Percentiles rank a stretch among this genome's conserved stretches.
Evolutionary conservation across 1,140 invertebrate species (phyloP).

Genomic region (Neodiprion pinetum): DNA sequence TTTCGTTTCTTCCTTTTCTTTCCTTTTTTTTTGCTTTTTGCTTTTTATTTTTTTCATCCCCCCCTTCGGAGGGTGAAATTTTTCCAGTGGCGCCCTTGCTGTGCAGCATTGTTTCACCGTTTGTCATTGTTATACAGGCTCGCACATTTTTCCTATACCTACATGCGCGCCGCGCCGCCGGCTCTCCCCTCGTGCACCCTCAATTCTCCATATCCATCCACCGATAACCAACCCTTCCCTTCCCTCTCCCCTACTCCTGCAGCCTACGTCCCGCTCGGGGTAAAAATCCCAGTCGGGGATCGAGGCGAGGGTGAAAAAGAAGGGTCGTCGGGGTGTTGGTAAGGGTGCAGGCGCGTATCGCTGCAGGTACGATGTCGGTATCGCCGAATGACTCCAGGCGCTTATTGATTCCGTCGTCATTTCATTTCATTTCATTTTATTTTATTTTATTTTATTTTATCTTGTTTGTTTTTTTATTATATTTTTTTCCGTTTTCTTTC

Average conservation of each 20-base stretch:
- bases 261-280: not conserved
- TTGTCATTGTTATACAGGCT: constrained; percentile 57
- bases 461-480: not conserved
- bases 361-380: constrained; percentile 44
- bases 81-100: constrained; percentile 56
- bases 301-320: not conserved
- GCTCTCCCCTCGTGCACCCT: constrained; percentile 12
- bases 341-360: not conserved
- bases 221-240: not conserved
- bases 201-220: not conserved
- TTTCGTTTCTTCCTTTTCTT: not conserved
- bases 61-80: constrained; percentile 42
- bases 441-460: not conserved
- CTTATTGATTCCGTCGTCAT: constrained; percentile 52
- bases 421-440: not conserved
- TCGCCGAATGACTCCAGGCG: constrained; percentile 58
- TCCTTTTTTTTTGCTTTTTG: not conserved
- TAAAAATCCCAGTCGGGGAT: not conserved
- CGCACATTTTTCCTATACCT: constrained; percentile 20
- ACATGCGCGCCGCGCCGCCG: constrained; percentile 23
- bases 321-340: not conserved
- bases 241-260: constrained; percentile 14
- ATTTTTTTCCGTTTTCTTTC: not conserved
- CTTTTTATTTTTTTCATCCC: not conserved
- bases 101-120: constrained; percentile 59